Conservation (phyloP, 2,888 invertebrate species). For the Coenonympha arcania region DNA sequence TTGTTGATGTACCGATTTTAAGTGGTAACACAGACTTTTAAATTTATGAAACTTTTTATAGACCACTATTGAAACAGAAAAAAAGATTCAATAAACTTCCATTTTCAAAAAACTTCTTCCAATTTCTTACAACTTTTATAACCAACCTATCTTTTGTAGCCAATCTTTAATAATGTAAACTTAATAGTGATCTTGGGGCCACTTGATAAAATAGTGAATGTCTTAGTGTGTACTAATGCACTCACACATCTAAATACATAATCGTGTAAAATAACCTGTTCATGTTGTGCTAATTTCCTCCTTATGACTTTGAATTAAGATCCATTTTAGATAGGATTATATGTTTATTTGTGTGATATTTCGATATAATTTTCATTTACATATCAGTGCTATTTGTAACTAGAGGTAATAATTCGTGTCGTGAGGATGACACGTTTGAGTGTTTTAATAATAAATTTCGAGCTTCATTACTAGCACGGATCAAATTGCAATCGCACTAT, state of each 20-base stretch:
- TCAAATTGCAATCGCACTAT: conserved; percentile 8
- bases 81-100: conserved; percentile 11
- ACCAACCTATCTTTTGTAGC: conserved; percentile 8
- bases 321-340: conserved; percentile 11
- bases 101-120: conserved; percentile 12
- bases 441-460: conserved; percentile 20
- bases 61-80: too few relatives aligned
- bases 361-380: conserved; percentile 50
- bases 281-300: conserved; percentile 21
- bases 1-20: conserved; percentile 10
- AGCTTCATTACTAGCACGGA: conserved; percentile 23
- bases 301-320: background rate
- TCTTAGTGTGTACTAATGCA: conserved; percentile 25
- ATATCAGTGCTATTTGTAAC: conserved; percentile 62
- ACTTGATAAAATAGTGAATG: conserved; percentile 39
- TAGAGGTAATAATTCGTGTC: conserved; percentile 54
- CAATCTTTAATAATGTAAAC: conserved; percentile 27
- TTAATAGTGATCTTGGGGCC: conserved; percentile 61
- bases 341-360: conserved; percentile 21
- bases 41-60: background rate
- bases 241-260: conserved; percentile 32
- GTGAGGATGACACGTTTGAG: conserved; percentile 54
- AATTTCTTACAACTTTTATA: conserved; percentile 4
- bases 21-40: background rate
- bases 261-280: conserved; percentile 19